Percentiles rank a stretch among this genome's conserved stretches.
Conservation (phyloP, 2,888 invertebrate species). For the Apodemia hepburni region DNA sequence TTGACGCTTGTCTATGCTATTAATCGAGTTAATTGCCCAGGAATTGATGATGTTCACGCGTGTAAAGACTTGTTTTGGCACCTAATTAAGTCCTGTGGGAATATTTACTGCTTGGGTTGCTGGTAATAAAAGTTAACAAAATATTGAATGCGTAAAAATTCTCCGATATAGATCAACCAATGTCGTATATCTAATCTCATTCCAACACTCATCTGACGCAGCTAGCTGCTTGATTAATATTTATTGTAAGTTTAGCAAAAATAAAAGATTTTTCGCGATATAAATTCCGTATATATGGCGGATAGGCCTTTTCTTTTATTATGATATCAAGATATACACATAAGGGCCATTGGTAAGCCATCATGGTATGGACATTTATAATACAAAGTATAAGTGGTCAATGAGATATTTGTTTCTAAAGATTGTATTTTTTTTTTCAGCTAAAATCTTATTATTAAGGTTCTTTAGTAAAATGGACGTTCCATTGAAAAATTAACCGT, state of each 20-base stretch:
- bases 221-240: not conserved
- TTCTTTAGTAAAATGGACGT: no score
- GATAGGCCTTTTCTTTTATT: no score
- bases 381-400: no score
- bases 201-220: not conserved
- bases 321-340: no score
- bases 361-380: no score
- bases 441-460: no score
- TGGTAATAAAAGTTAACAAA: slow-evolving; percentile 6
- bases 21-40: slow-evolving; percentile 68
- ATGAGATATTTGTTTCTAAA: no score
- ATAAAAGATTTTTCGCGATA: not conserved
- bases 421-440: no score
- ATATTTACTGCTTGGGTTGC: slow-evolving; percentile 34
- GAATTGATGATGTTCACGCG: slow-evolving; percentile 70
- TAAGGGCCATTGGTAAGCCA: no score
- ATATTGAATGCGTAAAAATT: not conserved
- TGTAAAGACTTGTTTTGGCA: slow-evolving; percentile 66
- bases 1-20: slow-evolving; percentile 63
- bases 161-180: slow-evolving; percentile 13
- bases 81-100: slow-evolving; percentile 71
- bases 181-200: slow-evolving; percentile 4
- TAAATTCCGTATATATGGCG: no score
- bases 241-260: not conserved
- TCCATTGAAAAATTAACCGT: no score